Base-by-base conservation (phyloP, 2,113 vertebrate genomes). In the Cochlearius cochlearius region DNA sequence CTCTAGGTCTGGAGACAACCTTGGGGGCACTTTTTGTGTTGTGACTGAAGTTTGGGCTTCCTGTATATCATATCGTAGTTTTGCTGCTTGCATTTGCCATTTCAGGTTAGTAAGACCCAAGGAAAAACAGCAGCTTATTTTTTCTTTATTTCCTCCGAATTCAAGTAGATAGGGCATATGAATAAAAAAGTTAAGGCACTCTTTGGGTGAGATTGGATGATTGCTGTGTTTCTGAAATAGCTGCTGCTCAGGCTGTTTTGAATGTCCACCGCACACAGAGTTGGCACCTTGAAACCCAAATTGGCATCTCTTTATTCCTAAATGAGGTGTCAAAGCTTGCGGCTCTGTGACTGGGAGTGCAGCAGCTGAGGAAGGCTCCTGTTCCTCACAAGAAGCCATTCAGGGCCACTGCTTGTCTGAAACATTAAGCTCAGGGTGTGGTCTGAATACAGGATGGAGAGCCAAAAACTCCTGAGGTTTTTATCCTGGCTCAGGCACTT, bases 1-100 rank as follows among this genome's bases (percentile, higher is more conserved):
- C 10, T 0, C 8, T 5, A 5, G 19, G 15, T 43, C 34, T 26
- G 25, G 45, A 68, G 25, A 41, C 47, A 18, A 4, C 0, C 0
- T 1, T 7, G 5, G 39, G 73, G 19, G 5, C 15, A 20, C 6
- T 9, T 38, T 23, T 58, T 58, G 36, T 59, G 14, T 11, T 45
- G 39, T 5, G 2, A 30, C 26, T 5, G 4, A 67, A 56, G 6
- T 59, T 81, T 68, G 39, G 60, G 38, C 45, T 73, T 93, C 23
- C 4, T 0, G 0, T 39, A 7, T 27, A 23, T 30, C 15, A 2
- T 27, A 11, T 47, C 13, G 47, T 9, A 14, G 29, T 59, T 86
- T 41, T 92, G 59, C 69, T 88, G 39, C 32, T 67, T 62, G 39
- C 7, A 4, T 75, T 90, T 92, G n/a, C 59, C 79, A 4, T 63